Evolutionary conservation across 2,797 vertebrate species (phyloP), one percentile per base, ranked within the genome.

Genomic region (Gobio occitaniae): DNA sequence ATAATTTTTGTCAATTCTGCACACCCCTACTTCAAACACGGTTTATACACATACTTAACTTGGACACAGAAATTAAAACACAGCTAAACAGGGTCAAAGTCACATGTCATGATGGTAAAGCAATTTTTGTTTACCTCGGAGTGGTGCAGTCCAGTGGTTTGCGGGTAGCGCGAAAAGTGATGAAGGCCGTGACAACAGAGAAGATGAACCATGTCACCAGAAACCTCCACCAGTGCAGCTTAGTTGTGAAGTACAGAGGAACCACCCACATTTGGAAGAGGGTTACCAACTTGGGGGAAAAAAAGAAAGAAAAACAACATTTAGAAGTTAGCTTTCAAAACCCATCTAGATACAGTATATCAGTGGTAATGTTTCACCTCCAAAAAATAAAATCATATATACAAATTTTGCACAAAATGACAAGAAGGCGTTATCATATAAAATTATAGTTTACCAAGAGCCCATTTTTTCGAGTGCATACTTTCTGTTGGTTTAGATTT

Each of bases 191-290:
- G 94, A 99, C 93, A 4, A 97, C 92, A 2, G 98, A 99, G 92
- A 99, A 99, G 90, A 99, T 93, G 89, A 96, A 93, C 98, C 98
- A 99, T 41, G 97, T 97, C 41, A 95, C 93, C 86, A 99, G 95
- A 94, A 99, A 99, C 90, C 98, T 93, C 98, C 98, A 99, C 98
- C 98, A 99, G 89, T 97, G 95, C 82, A 99, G 96, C 94, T 99
- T 99, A 86, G 97, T 96, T 19, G 98, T 99, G 94, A 99, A 99
- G 93, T 99, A 99, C 81, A 99, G 96, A 48, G 98, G 98, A 71
- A 99, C 97, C 72, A 99, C 97, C 98, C 98, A 99, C 98, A 99
- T 99, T 96, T 99, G 98, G 94, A 99, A 99, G 86, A 99, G 96
- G 78, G 98, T 99, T 93, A 99, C 97, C 96, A 99, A 94, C 98